Conservation (phyloP, 1,140 invertebrate species). For the Branchinecta lindahli region DNA sequence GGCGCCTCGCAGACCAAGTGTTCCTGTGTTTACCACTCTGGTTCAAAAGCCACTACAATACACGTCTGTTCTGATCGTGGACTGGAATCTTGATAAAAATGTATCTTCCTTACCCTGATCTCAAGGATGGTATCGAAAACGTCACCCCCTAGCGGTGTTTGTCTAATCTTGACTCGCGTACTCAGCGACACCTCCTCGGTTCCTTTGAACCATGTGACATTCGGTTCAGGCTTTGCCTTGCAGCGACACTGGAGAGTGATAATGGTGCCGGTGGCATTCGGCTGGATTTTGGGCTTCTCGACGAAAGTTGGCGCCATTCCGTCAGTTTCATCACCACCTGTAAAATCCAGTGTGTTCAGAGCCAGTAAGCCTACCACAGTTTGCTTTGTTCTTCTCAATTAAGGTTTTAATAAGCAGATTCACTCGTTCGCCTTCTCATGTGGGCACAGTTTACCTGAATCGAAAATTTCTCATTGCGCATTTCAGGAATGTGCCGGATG, state of each 20-base stretch:
- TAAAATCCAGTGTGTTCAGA: background rate
- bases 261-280: slow-evolving; percentile 84
- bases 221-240: slow-evolving; percentile 76
- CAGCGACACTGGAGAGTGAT: slow-evolving; percentile 93
- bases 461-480: too few species aligned
- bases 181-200: slow-evolving; percentile 66
- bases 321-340: slow-evolving; percentile 58
- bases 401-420: too few species aligned
- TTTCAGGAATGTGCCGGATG: too few species aligned
- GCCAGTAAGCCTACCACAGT: too few species aligned
- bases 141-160: slow-evolving; percentile 56
- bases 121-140: slow-evolving; percentile 74
- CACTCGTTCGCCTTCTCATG: too few species aligned
- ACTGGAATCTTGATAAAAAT: too few species aligned
- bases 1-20: too few species aligned
- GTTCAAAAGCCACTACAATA: too few species aligned
- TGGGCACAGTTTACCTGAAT: too few species aligned
- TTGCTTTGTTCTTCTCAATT: too few species aligned
- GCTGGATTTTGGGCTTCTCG: slow-evolving; percentile 92
- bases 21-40: too few species aligned
- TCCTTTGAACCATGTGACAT: slow-evolving; percentile 77
- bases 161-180: slow-evolving; percentile 67
- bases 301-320: slow-evolving; percentile 86
- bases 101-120: slow-evolving; percentile 48
- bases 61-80: too few species aligned